phyloP scores from a whole-genome alignment of 2,113 vertebrate genomes.

The Calidris pugnax region DNA sequence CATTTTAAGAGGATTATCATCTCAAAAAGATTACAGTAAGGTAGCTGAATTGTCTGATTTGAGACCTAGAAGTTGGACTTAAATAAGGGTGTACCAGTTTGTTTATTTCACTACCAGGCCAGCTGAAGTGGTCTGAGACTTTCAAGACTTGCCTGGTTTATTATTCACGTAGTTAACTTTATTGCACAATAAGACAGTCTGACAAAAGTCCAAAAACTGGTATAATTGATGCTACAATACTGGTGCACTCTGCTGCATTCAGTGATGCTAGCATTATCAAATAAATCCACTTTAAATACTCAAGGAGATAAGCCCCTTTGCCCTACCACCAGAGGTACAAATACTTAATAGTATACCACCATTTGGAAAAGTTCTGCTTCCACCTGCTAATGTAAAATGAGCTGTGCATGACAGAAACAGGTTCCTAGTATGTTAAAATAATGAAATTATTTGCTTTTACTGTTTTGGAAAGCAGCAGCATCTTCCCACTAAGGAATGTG shows the following conservation, averaged over 20 bases:
- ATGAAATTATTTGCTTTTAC: background rate
- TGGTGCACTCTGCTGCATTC: background rate
- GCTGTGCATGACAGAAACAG: background rate
- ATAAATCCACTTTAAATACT: slow-evolving; percentile 34
- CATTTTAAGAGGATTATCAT: background rate
- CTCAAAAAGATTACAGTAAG: background rate
- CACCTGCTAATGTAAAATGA: background rate
- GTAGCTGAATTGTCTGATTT: background rate
- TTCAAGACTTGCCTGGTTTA: background rate
- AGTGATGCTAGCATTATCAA: background rate
- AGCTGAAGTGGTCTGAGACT: background rate
- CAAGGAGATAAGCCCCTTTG: background rate
- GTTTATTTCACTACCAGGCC: background rate
- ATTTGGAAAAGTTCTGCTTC: background rate
- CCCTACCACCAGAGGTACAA: background rate
- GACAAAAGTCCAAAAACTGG: background rate
- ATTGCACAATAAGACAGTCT: slow-evolving; percentile 50
- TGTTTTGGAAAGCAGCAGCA: background rate
- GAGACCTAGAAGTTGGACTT: background rate
- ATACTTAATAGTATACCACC: background rate
- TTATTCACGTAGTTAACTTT: slow-evolving; percentile 47
- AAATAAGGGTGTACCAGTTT: background rate
- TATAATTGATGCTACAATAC: background rate
- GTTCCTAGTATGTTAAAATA: background rate
- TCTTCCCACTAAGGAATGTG: background rate